phyloP scores from a whole-genome alignment of 1,140 invertebrate species.

The Heliconius melpomene region DNA sequence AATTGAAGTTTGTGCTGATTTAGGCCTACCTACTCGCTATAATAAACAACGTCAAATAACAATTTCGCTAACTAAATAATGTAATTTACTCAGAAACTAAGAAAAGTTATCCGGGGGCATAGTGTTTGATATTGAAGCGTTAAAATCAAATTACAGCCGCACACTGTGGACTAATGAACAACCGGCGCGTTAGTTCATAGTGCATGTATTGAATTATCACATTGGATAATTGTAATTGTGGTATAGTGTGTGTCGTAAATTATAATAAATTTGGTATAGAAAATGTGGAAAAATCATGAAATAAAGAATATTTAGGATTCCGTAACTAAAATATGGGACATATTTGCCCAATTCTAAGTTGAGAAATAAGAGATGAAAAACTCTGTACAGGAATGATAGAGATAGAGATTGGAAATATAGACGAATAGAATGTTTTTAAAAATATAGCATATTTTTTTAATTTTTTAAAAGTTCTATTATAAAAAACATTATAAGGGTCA shows the following conservation, averaged over 20 bases:
- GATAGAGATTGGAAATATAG: too few relatives aligned
- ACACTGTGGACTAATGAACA: background rate
- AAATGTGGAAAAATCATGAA: too few relatives aligned
- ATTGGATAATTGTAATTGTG: background rate
- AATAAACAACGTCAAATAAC: constrained; percentile 12
- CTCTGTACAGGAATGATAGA: too few relatives aligned
- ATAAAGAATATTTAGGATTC: too few relatives aligned
- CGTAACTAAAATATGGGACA: too few relatives aligned
- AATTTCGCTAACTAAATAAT: constrained; percentile 13
- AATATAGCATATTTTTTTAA: too few relatives aligned
- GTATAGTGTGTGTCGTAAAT: background rate
- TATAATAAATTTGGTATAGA: too few relatives aligned
- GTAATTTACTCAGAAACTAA: constrained; percentile 13
- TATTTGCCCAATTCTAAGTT: too few relatives aligned
- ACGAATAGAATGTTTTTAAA: too few relatives aligned
- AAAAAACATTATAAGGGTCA: too few relatives aligned
- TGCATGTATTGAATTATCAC: background rate
- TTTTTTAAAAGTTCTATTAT: too few relatives aligned
- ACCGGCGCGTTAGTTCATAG: background rate
- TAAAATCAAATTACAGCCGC: constrained; percentile 1
- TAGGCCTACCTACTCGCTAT: background rate
- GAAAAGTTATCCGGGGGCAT: constrained; percentile 9
- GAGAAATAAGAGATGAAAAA: too few relatives aligned
- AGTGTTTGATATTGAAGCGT: constrained; percentile 6
- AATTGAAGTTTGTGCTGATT: background rate